Base-by-base conservation (phyloP, 2,888 invertebrate species). In the Yponomeuta plumbellus region DNA sequence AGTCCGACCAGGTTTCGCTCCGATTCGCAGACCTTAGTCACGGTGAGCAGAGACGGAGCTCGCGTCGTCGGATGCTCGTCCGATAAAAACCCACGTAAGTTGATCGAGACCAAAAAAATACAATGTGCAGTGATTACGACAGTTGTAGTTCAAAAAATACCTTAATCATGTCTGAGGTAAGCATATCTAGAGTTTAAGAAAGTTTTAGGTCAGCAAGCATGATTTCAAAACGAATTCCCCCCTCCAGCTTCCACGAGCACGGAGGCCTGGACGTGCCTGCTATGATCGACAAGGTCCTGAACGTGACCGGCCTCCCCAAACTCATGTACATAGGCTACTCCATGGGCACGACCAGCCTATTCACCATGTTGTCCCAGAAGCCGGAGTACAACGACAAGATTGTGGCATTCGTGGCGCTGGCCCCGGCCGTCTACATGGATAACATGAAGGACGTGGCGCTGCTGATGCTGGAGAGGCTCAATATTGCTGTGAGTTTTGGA, bases 251-350 rank as follows among this genome's bases (percentile, higher is more conserved):
- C 69, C 92, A 93, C 73, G 93, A 94, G 74, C 92, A 93, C 74
- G 93, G 93, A 3, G 85, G 86, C 70, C 88, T 92, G 71, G 94
- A 94, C 74, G 72, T 92, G 0, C 92, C 94, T 2, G 86, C 92
- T 0, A 91, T 92, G 80, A 84, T 94, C 52, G 92, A 93, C 74
- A 80, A 84, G 61, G 83, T 93, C 0, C 75, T 91, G 3, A 78
- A 85, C 68, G 77, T 87, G 56, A 91, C 89, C 26, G 79, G 90
- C 67, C 69, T 90, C 66, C 61, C 77, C 1, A 85, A 81, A 70
- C n/a, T 91, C 57, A 74, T 92, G 70, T 93, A 91, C 82, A 75
- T 94, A 22, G 94, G 93, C 1, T 93, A 93, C 78, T 93, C 93
- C 1, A 88, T 94, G 85, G 94, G 93, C 0, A 87, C 92, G 6